Conservation (phyloP, 2,113 vertebrate species). For the Salvator merianae region DNA sequence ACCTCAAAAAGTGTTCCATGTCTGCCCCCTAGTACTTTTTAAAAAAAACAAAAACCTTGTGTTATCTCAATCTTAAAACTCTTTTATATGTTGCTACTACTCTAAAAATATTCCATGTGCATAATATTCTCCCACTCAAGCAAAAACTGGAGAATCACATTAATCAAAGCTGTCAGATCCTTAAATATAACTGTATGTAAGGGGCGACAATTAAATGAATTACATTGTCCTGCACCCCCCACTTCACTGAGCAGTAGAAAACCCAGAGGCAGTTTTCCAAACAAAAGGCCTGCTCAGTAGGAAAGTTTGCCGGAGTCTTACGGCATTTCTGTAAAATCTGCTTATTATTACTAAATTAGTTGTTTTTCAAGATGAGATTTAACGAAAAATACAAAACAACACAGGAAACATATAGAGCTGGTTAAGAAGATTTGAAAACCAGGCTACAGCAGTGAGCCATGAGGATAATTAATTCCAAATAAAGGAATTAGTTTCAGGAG, state of each 20-base stretch:
- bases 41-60: no score
- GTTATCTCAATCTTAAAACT: slow-evolving; percentile 13
- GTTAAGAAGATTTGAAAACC: no score
- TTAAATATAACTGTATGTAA: neutral
- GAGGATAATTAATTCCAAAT: no score
- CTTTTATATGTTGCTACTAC: neutral
- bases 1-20: no score
- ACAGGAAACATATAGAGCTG: no score
- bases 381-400: no score
- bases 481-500: no score
- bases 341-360: neutral
- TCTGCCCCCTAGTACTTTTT: no score
- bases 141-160: slow-evolving; percentile 4
- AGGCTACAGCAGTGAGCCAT: no score
- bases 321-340: neutral
- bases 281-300: neutral
- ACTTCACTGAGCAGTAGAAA: neutral
- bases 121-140: neutral
- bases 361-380: no score
- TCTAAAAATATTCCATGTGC: neutral
- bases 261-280: neutral
- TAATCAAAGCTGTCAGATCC: neutral
- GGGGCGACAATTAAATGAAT: neutral
- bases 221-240: neutral
- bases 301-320: neutral